Evolutionary conservation across 2,888 invertebrate genomes (phyloP).

Genomic region (Cataglyphis cursor): DNA sequence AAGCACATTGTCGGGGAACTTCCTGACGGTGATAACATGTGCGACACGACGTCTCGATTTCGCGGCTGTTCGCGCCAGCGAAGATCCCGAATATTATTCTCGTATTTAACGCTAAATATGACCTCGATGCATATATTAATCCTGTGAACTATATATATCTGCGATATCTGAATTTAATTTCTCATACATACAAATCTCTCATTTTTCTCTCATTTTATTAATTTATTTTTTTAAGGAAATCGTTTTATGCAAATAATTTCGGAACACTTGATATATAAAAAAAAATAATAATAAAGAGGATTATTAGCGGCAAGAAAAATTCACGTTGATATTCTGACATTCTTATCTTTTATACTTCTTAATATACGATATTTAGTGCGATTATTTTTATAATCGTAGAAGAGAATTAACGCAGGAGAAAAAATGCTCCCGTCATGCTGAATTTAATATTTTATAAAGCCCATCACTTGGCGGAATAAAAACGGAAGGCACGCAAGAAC

Average conservation of each 20-base stretch:
- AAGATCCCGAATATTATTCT: background rate
- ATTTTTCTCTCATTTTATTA: background rate
- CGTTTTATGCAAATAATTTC: background rate
- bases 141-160: background rate
- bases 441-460: constrained; percentile 52
- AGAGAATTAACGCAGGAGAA: constrained; percentile 6
- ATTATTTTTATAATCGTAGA: constrained; percentile 25
- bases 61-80: constrained; percentile 12
- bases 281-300: background rate
- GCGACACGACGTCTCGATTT: constrained; percentile 39
- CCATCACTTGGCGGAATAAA: constrained; percentile 31
- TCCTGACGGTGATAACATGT: constrained; percentile 63
- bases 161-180: background rate
- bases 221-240: background rate
- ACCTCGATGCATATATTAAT: background rate
- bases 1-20: constrained; percentile 64
- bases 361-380: constrained; percentile 9
- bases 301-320: background rate
- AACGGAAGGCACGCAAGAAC: constrained; percentile 45
- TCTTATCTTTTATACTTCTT: background rate
- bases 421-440: constrained; percentile 38
- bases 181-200: background rate
- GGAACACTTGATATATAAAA: background rate
- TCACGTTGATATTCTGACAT: background rate
- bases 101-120: background rate